These are phyloP conservation scores for Calliopsis andreniformis DNA, from an alignment of 1,140 invertebrate species.

Conservation along the genomic window DNA sequence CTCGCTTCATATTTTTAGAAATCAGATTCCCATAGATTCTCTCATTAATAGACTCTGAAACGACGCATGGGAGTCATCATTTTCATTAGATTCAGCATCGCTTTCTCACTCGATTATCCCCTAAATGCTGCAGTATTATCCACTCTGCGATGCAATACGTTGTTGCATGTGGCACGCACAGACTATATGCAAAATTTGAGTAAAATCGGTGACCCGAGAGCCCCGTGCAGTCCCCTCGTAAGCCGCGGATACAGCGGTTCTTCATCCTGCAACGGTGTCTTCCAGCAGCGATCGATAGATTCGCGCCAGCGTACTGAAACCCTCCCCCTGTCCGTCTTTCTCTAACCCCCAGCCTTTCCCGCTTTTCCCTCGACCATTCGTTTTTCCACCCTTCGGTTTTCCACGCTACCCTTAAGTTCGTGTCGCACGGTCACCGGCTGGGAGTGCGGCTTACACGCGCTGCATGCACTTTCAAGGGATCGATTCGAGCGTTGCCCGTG, in stretches of 20 bases:
- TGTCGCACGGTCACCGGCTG: constrained; percentile 32
- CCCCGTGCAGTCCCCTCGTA: too few relatives aligned
- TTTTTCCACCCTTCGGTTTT: neutral
- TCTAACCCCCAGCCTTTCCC: constrained; percentile 3
- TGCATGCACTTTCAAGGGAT: constrained; percentile 15
- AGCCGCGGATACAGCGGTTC: constrained; percentile 58
- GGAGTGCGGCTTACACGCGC: constrained; percentile 10
- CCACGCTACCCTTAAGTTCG: neutral
- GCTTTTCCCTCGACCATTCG: neutral
- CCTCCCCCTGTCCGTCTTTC: constrained; percentile 30
- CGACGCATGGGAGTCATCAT: too few relatives aligned
- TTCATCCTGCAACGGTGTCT: constrained; percentile 63
- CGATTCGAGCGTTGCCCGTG: constrained; percentile 40
- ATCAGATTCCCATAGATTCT: too few relatives aligned
- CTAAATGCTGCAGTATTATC: too few relatives aligned
- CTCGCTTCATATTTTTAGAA: too few relatives aligned
- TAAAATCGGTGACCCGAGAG: too few relatives aligned
- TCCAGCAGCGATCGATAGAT: constrained; percentile 60
- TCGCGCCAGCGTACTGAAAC: constrained; percentile 66
- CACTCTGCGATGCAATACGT: too few relatives aligned
- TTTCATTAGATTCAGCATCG: too few relatives aligned
- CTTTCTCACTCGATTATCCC: too few relatives aligned
- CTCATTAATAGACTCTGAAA: too few relatives aligned
- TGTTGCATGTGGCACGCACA: too few relatives aligned
- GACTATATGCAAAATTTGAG: too few relatives aligned